Evolutionary conservation across 2,888 invertebrate genomes (phyloP).

Genomic region (Trachelus stipa): DNA sequence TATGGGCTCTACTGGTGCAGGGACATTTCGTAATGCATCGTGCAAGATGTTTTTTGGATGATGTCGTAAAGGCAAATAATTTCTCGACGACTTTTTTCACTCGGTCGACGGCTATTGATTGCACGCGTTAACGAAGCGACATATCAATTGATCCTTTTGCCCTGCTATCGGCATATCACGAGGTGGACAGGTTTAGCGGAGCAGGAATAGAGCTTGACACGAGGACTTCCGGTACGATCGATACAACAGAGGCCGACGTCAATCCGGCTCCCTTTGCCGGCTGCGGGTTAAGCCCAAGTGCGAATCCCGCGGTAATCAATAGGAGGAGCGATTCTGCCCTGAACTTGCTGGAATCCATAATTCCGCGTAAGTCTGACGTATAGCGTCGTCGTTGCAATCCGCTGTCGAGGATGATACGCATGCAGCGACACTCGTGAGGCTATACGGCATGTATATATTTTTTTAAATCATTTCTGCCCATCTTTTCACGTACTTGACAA

Average conservation of each 20-base stretch:
- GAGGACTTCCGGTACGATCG: slow-evolving; percentile 13
- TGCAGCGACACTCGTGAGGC: background rate
- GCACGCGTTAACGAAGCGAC: background rate
- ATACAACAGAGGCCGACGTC: slow-evolving; percentile 11
- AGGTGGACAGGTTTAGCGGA: background rate
- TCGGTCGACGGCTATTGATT: background rate
- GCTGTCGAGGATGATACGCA: background rate
- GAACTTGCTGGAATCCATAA: slow-evolving; percentile 1
- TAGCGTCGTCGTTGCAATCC: background rate
- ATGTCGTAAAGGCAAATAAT: background rate
- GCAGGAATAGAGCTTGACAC: slow-evolving; percentile 9
- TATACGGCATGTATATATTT: background rate
- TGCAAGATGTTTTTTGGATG: background rate
- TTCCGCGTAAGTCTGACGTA: background rate
- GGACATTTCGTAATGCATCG: background rate
- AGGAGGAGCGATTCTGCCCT: slow-evolving; percentile 1
- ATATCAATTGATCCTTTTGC: background rate
- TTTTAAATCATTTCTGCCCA: background rate
- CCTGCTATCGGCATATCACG: background rate
- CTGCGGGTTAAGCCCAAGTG: background rate
- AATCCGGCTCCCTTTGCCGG: slow-evolving; percentile 5
- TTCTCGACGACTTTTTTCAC: background rate
- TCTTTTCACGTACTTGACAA: background rate
- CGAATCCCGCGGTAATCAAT: slow-evolving; percentile 9
- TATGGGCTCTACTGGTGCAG: background rate